Evolutionary conservation across 2,797 vertebrate genomes (phyloP).

Genomic region (Sparus aurata): DNA sequence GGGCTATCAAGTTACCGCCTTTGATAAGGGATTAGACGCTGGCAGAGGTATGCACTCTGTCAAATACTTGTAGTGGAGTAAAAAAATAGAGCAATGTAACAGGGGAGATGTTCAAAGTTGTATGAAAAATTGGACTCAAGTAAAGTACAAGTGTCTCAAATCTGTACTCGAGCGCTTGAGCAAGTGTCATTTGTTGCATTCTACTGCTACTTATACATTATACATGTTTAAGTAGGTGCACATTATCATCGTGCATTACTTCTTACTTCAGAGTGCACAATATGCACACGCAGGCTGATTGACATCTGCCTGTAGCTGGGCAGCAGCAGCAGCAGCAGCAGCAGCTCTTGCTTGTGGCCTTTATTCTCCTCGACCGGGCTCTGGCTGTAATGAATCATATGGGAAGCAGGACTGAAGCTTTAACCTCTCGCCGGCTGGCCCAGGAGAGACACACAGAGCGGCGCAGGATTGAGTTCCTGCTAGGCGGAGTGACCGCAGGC

Average conservation of each 20-base stretch:
- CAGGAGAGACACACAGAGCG: conserved; percentile 47
- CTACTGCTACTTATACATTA: not conserved
- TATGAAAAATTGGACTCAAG: not conserved
- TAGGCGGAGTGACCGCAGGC: conserved; percentile 82
- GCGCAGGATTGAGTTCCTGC: conserved; percentile 75
- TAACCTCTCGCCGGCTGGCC: conserved; percentile 71
- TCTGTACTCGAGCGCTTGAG: not conserved
- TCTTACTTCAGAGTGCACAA: conserved; percentile 33
- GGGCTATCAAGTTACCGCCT: no score
- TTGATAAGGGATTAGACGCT: no score
- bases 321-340: not conserved
- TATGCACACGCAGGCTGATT: conserved; percentile 52
- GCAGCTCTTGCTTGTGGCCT: conserved; percentile 55
- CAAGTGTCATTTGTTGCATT: not conserved
- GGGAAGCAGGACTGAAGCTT: conserved; percentile 59
- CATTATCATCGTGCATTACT: conserved; percentile 14
- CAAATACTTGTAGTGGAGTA: not conserved
- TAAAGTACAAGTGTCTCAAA: not conserved
- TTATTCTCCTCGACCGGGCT: conserved; percentile 50
- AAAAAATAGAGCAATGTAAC: not conserved
- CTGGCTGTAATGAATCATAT: conserved; percentile 68
- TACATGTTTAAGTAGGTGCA: conserved; percentile 23
- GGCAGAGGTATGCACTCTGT: not conserved
- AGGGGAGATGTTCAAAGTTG: no score
- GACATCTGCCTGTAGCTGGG: conserved; percentile 57